Conservation (phyloP, 1,140 invertebrate genomes). For the Lepidurus arcticus region DNA sequence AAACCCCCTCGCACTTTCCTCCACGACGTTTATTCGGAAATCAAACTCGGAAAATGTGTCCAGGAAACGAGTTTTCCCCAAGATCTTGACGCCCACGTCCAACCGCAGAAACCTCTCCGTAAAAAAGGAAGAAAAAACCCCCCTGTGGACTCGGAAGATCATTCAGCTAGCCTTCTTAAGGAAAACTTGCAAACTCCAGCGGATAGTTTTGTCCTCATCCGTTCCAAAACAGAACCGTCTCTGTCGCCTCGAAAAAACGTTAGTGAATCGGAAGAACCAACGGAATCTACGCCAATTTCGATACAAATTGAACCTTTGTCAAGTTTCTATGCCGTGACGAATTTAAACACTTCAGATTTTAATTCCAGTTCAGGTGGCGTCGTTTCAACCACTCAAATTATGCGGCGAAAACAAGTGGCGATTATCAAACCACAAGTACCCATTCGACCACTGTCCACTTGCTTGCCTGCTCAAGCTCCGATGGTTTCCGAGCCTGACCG, state of each 20-base stretch:
- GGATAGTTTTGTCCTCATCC: conserved; percentile 24
- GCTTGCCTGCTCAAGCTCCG: background rate
- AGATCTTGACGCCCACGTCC: conserved; percentile 31
- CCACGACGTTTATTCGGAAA: conserved; percentile 42
- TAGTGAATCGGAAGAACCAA: background rate
- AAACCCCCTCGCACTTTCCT: conserved; percentile 64
- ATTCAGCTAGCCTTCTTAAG: background rate
- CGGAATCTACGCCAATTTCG: background rate
- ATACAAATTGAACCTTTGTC: too few species aligned
- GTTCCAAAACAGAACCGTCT: conserved; percentile 32
- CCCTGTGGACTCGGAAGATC: background rate
- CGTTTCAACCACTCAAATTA: background rate
- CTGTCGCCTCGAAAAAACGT: conserved; percentile 12
- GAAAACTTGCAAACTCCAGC: background rate
- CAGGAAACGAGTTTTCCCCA: background rate
- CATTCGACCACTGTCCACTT: background rate
- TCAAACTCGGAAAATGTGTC: background rate
- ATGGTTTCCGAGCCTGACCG: background rate
- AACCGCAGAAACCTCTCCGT: conserved; percentile 27
- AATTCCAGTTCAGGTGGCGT: too few species aligned
- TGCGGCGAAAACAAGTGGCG: background rate
- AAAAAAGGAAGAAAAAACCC: background rate
- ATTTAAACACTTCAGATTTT: background rate
- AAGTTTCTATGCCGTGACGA: background rate
- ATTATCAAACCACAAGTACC: conserved; percentile 7